These are phyloP conservation scores for Aptenodytes forsteri DNA, from an alignment of 2,113 vertebrate species.

Conservation along the genomic window DNA sequence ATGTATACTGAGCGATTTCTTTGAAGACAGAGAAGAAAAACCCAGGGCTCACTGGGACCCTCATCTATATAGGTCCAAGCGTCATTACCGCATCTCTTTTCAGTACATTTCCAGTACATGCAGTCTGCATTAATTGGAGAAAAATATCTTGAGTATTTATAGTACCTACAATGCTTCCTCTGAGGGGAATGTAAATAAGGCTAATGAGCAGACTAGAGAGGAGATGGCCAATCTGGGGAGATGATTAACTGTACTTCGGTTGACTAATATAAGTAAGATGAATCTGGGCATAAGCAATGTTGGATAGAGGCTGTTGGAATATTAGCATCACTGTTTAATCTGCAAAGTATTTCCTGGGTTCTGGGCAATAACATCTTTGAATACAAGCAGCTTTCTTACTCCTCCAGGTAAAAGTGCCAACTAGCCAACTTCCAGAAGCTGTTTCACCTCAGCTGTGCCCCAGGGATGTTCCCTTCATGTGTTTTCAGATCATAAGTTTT, in stretches of 20 bases:
- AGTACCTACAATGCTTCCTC: neutral
- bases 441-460: neutral
- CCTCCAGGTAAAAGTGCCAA: neutral
- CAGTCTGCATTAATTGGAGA: neutral
- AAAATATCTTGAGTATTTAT: neutral
- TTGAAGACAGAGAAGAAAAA: neutral
- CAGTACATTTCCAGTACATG: neutral
- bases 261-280: neutral
- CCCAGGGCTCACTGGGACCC: neutral
- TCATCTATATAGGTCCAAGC: neutral
- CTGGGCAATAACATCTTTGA: neutral
- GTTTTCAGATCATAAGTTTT: neutral
- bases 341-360: neutral
- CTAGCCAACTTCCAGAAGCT: neutral
- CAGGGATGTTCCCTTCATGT: neutral
- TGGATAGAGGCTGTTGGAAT: neutral
- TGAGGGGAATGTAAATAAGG: neutral
- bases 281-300: neutral
- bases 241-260: neutral
- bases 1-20: neutral
- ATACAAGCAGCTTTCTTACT: neutral
- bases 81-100: neutral
- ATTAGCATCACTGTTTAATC: neutral
- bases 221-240: neutral
- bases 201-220: neutral